Conservation (phyloP, 2,113 vertebrate genomes). For the Neopipo cinnamomea region DNA sequence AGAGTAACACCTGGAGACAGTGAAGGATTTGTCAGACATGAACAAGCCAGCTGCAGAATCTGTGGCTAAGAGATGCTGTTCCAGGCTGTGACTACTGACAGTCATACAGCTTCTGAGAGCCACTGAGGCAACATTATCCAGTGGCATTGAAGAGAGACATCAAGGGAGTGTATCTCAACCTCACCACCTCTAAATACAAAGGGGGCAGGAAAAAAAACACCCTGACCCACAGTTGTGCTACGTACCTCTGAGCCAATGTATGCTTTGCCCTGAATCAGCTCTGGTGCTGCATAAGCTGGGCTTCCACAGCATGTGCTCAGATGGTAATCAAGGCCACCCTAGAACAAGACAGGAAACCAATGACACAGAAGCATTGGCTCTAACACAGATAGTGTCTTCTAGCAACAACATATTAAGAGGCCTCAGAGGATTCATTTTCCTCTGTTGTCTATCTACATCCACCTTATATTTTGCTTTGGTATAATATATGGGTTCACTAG, state of each 20-base stretch:
- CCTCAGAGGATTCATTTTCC: background rate
- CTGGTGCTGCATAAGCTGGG: conserved; percentile 93
- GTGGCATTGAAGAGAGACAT: background rate
- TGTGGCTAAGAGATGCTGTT: background rate
- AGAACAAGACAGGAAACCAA: background rate
- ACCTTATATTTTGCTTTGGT: background rate
- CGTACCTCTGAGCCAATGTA: conserved; percentile 94
- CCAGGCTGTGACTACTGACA: background rate
- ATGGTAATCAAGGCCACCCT: conserved; percentile 89
- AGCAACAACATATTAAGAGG: no score
- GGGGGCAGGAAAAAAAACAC: accelerated
- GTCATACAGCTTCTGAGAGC: background rate
- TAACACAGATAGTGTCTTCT: background rate
- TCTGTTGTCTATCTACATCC: background rate
- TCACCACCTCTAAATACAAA: accelerated
- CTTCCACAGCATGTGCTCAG: conserved; percentile 93
- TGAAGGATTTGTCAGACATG: background rate
- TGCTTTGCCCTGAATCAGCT: conserved; percentile 92
- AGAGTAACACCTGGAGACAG: background rate
- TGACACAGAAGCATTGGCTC: background rate
- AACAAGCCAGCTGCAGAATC: background rate
- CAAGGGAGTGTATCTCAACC: background rate
- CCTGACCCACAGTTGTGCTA: background rate
- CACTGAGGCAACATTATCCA: background rate
- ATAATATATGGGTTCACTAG: background rate